Percentiles rank a stretch among this genome's conserved stretches.
Conservation (phyloP, 2,888 invertebrate species). For the Mystacides longicornis region DNA sequence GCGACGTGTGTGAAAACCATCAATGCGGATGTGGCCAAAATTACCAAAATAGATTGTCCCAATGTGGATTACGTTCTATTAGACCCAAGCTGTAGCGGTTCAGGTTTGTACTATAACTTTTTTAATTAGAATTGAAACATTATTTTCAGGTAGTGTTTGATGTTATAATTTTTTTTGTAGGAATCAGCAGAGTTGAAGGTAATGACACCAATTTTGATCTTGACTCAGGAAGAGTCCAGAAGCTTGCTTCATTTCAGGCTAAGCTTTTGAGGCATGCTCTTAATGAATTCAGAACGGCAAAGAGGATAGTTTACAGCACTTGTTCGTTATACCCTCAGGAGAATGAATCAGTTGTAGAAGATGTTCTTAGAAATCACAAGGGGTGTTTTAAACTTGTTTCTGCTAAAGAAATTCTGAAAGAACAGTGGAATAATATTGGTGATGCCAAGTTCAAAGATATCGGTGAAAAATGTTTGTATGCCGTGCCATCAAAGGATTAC, state of each 20-base stretch:
- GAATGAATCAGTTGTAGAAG: slow-evolving; percentile 84
- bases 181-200: slow-evolving; percentile 53
- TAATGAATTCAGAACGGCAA: slow-evolving; percentile 70
- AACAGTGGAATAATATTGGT: slow-evolving; percentile 63
- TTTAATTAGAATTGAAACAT: not conserved
- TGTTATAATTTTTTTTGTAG: slow-evolving; percentile 30
- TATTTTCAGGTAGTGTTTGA: not conserved
- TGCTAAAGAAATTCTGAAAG: slow-evolving; percentile 51
- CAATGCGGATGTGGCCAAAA: slow-evolving; percentile 64
- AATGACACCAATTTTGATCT: slow-evolving; percentile 36
- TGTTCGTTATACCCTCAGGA: slow-evolving; percentile 87
- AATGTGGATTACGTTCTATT: slow-evolving; percentile 85
- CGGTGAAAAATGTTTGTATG: slow-evolving; percentile 70
- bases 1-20: slow-evolving; percentile 61
- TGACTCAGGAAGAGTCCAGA: slow-evolving; percentile 50
- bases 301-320: slow-evolving; percentile 90
- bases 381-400: slow-evolving; percentile 57
- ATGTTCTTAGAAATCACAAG: slow-evolving; percentile 52
- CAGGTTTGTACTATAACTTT: slow-evolving; percentile 51
- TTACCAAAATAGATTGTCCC: slow-evolving; percentile 52
- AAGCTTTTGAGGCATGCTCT: slow-evolving; percentile 82
- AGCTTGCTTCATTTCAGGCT: slow-evolving; percentile 71
- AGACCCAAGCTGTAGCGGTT: slow-evolving; percentile 95
- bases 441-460: slow-evolving; percentile 57
- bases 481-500: slow-evolving; percentile 64